Conservation (phyloP, 1,140 invertebrate genomes). For the Orchesella cincta region DNA sequence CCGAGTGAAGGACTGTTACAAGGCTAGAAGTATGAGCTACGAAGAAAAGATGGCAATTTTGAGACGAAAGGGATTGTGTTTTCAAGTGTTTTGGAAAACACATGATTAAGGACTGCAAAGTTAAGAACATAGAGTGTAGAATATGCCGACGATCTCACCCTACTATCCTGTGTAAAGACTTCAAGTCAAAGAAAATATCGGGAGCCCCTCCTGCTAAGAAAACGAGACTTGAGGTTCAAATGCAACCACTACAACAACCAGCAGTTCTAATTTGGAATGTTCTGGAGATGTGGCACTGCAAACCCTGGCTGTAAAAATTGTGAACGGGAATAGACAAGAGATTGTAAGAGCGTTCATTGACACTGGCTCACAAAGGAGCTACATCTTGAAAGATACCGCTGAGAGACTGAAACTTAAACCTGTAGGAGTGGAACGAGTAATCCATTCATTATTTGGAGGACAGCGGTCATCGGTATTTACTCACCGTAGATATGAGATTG, state of each 20-base stretch:
- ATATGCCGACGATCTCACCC: background rate
- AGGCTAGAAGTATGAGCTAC: background rate
- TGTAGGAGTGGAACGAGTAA: background rate
- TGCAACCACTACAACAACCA: background rate
- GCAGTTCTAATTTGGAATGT: background rate
- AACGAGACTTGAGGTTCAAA: background rate
- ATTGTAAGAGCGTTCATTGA: conserved; percentile 34
- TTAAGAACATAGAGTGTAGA: background rate
- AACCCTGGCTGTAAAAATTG: background rate
- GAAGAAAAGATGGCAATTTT: background rate
- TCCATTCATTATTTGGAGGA: conserved; percentile 29
- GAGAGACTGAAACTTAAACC: conserved; percentile 12
- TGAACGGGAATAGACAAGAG: background rate
- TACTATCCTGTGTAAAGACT: background rate
- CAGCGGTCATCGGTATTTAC: background rate
- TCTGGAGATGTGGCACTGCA: background rate
- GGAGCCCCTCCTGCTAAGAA: background rate
- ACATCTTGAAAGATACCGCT: background rate
- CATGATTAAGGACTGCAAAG: background rate
- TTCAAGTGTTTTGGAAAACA: background rate
- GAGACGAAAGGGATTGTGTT: background rate
- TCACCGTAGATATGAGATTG: background rate
- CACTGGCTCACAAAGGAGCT: conserved; percentile 36
- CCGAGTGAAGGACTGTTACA: background rate
- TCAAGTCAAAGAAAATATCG: background rate